Conservation (phyloP, 2,113 vertebrate species). For the Vidua macroura region DNA sequence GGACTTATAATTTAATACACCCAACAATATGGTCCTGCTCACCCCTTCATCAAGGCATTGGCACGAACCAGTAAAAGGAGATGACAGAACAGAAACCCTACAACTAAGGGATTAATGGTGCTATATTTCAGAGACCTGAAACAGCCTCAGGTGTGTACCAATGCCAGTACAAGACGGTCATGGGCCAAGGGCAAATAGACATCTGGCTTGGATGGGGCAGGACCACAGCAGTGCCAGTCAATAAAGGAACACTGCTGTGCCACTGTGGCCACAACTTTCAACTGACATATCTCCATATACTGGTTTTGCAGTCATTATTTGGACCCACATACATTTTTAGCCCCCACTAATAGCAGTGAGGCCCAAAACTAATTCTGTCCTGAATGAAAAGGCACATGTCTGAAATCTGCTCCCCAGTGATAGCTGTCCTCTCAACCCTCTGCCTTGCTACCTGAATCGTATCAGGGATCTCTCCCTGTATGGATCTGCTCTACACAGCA, state of each 20-base stretch:
- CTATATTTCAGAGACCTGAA: not conserved
- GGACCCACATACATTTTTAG: not conserved
- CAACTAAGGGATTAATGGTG: not conserved
- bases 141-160: not conserved
- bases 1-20: no score
- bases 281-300: not conserved
- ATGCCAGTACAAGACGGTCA: not conserved
- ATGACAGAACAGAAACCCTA: not conserved
- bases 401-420: not conserved
- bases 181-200: not conserved
- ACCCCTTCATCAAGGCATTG: not conserved
- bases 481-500: not conserved
- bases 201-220: not conserved
- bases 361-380: not conserved
- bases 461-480: not conserved
- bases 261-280: not conserved
- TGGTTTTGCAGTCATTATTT: not conserved
- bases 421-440: not conserved
- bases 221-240: not conserved
- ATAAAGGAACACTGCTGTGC: not conserved
- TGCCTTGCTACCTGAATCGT: not conserved
- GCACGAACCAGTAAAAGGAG: rapidly evolving
- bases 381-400: not conserved
- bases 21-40: not conserved
- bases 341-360: not conserved